These are phyloP conservation scores for Ormyrus nitidulus DNA, from an alignment of 2,888 invertebrate genomes.

Conservation along the genomic window DNA sequence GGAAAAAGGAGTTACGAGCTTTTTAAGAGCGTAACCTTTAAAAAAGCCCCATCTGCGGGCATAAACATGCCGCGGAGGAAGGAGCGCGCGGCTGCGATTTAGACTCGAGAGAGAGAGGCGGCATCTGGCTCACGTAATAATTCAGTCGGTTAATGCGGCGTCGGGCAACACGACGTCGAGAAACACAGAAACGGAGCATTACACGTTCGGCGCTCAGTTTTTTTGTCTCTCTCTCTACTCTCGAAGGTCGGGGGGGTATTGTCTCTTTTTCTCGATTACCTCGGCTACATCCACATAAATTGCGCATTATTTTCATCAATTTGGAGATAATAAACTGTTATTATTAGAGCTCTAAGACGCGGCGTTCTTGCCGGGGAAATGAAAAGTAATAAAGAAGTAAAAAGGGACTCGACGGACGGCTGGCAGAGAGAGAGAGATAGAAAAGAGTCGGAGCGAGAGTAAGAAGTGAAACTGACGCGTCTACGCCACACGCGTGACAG, in stretches of 20 bases:
- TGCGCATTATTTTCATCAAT: constrained; percentile 12
- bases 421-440: too few species aligned
- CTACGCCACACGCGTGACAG: too few species aligned
- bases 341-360: neutral
- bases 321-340: constrained; percentile 16
- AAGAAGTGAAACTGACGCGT: too few species aligned
- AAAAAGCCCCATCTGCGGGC: constrained; percentile 39
- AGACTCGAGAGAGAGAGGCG: neutral
- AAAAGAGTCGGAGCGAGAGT: neutral
- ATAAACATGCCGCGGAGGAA: constrained; percentile 24
- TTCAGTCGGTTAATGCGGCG: constrained; percentile 14
- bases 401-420: too few species aligned
- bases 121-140: constrained; percentile 44
- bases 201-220: neutral
- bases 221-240: neutral
- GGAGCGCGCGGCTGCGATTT: neutral
- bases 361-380: too few species aligned
- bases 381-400: too few species aligned
- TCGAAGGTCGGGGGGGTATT: neutral
- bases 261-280: constrained; percentile 10
- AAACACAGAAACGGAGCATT: constrained; percentile 20
- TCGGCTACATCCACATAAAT: constrained; percentile 5
- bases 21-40: constrained; percentile 14
- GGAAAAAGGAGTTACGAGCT: constrained; percentile 36
- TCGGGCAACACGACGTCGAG: constrained; percentile 2